Base-by-base conservation (phyloP, 2,113 vertebrate species). In the Xyrauchen texanus region DNA sequence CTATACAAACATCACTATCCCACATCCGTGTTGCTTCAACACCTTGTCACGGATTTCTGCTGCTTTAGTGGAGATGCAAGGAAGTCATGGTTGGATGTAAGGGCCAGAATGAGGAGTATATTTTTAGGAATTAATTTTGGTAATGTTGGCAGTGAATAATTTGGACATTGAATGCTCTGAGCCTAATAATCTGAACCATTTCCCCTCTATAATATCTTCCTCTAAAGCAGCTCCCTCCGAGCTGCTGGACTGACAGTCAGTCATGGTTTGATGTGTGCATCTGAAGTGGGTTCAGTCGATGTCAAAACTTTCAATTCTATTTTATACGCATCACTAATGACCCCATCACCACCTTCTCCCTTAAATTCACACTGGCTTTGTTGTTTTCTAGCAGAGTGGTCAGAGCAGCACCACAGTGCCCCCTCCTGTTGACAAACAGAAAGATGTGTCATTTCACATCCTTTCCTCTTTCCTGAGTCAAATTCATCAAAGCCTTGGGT, bases 321-420 rank as follows among this genome's bases (percentile, higher is more conserved):
- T 83, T 80, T 76, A 72, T 73, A 80, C 53, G 77, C 82, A 83
- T 81, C 74, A 77, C 60, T 77, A 83, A 83, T 83, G 66, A 77
- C 47, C 6, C 12, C 64, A 34, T 3, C 21, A 34, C 21, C 21
- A 34, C 21, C 21, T 34, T 34, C 21, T 34, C 62, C 68, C 62
- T 81, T 49, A 83, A 83, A 61, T 34, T 64, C 9, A 2, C 34
- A 71, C 10, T 8, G 21, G 21, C 21, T 1, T 34, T 34, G 21
- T 34, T 34, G 11, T 6, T 9, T 70, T 46, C 60, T 51, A 21
- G 53, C 6, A 63, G 16, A 13, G 3, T 6, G 3, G 13, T 7
- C 55, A 58, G 5, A 63, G 58, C 21, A 83, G 78, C 42, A 60
- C 78, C 74, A 76, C 78, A 83, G 68, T 74, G 82, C 82, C 65